Percentiles rank a stretch among this genome's conserved stretches.
Conservation (phyloP, 1,140 invertebrate genomes). For the Linepithema humile region DNA sequence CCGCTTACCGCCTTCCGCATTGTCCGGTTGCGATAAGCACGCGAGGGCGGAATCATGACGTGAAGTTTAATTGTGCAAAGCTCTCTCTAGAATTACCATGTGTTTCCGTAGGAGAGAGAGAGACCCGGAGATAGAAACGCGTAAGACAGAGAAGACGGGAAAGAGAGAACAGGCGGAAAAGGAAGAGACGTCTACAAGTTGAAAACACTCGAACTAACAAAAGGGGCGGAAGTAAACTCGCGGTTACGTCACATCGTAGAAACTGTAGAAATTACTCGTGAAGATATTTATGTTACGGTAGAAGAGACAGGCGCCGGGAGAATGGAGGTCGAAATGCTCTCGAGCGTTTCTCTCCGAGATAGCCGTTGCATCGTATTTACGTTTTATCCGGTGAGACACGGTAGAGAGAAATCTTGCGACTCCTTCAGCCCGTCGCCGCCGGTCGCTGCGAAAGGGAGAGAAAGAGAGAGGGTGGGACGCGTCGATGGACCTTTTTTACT, state of each 20-base stretch:
- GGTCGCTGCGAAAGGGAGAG: conserved; percentile 12
- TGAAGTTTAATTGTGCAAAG: conserved; percentile 65
- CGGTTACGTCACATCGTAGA: conserved; percentile 31
- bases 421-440: neutral
- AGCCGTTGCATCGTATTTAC: conserved; percentile 40
- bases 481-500: conserved; percentile 50
- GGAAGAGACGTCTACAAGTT: conserved; percentile 20
- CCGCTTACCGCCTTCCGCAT: conserved; percentile 64
- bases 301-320: neutral
- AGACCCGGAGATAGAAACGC: neutral
- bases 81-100: conserved; percentile 61
- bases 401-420: conserved; percentile 22
- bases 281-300: conserved; percentile 48
- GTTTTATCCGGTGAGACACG: conserved; percentile 29
- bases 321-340: conserved; percentile 27
- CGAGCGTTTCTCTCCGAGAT: neutral
- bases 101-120: conserved; percentile 43
- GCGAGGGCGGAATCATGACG: conserved; percentile 63
- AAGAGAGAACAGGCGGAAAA: neutral
- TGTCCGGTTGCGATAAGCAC: conserved; percentile 65
- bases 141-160: neutral
- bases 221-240: conserved; percentile 41
- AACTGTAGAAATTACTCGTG: conserved; percentile 36
- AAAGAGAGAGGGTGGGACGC: too few relatives aligned
- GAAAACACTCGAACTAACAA: conserved; percentile 40